phyloP scores from a whole-genome alignment of 2,797 vertebrate genomes.

The Erithacus rubecula region DNA sequence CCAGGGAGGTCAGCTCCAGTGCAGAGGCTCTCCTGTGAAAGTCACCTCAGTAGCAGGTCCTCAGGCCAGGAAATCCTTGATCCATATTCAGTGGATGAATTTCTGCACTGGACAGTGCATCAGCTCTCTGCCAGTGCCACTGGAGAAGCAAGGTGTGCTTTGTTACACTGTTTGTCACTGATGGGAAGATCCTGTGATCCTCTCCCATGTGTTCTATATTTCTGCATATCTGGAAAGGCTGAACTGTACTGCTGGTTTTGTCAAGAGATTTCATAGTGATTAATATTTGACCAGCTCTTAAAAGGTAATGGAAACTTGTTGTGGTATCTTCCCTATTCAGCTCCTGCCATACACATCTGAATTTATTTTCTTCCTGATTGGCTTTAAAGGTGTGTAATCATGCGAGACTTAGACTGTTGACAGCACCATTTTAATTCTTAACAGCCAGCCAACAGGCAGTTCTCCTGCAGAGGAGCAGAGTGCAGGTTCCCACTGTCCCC shows the following conservation, averaged over 20 bases:
- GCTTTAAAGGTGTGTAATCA: conserved; percentile 61
- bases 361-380: conserved; percentile 64
- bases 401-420: conserved; percentile 36
- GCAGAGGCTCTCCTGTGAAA: neutral
- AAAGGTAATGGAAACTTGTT: conserved; percentile 5
- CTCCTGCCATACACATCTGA: conserved; percentile 18
- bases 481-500: conserved; percentile 14
- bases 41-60: neutral
- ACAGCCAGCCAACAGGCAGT: conserved; percentile 6
- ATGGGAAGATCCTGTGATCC: neutral
- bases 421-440: conserved; percentile 62
- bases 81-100: neutral
- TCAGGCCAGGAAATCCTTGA: neutral
- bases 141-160: neutral
- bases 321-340: conserved; percentile 21
- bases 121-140: neutral
- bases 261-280: conserved; percentile 18
- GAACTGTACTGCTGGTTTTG: neutral
- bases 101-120: neutral
- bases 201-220: neutral
- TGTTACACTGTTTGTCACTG: neutral
- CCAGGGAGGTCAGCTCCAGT: neutral
- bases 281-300: conserved; percentile 35
- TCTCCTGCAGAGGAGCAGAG: neutral
- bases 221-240: neutral